Evolutionary conservation across 2,888 invertebrate species (phyloP).

Genomic region (Tipula helvola): DNA sequence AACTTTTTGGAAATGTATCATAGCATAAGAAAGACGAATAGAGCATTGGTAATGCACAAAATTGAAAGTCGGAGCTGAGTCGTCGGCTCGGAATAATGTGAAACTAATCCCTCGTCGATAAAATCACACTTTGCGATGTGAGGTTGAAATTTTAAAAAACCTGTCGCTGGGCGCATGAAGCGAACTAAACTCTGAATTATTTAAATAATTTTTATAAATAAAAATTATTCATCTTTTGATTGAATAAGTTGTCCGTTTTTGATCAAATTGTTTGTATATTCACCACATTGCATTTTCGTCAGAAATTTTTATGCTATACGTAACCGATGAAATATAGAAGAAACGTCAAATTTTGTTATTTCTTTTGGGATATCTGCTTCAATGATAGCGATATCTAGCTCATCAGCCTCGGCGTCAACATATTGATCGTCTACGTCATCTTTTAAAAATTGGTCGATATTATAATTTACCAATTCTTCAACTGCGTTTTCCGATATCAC

Average conservation of each 20-base stretch:
- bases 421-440: background rate
- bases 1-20: no score
- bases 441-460: background rate
- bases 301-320: background rate
- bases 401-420: background rate
- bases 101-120: no score
- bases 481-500: background rate
- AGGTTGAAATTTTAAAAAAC: no score
- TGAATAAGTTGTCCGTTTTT: no score
- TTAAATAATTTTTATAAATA: background rate
- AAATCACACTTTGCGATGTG: no score
- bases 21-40: no score
- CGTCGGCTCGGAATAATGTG: no score
- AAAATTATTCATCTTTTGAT: no score
- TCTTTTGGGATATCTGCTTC: background rate
- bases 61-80: no score
- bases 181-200: background rate
- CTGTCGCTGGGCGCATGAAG: no score
- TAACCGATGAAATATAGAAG: background rate
- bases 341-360: background rate
- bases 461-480: background rate
- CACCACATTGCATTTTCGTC: background rate
- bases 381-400: no score
- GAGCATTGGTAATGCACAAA: no score
- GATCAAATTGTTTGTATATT: background rate